Evolutionary conservation across 2,888 invertebrate genomes (phyloP), one percentile per base, ranked within the genome.

Genomic region (Rhopalosiphum nymphaeae): DNA sequence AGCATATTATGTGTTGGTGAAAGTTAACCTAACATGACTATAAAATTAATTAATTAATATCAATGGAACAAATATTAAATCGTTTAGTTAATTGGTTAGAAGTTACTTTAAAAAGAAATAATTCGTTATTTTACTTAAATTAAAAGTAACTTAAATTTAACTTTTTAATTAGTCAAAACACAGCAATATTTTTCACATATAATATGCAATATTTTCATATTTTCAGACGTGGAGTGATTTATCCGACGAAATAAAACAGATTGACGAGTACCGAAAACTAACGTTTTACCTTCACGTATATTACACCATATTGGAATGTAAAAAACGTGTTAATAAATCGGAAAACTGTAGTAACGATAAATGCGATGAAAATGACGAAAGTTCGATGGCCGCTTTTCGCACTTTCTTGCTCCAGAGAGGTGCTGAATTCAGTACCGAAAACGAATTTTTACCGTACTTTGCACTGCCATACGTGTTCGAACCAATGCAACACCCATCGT

Each of bases 381-480:
- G 93, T 53, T 90, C 95, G 56, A 96, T 96, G 96, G 95, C 95
- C 53, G 95, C 95, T 94, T 95, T 96, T 88, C 95, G 96, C 89
- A 95, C 95, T 49, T 96, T 96, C 95, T 95, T 96, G 57, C 96
- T 95, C 89, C 96, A 96, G n/a, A 95, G 95, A 94, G 96, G 96
- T 49, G 96, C 96, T 44, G 95, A 96, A 85, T 95, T 97, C 89
- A 96, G 96, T 94, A 96, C 96, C 94, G 96, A 96, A 67, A 96
- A 96, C 85, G 96, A 97, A 94, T 96, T 97, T 95, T 95, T 96
- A 86, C 96, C 96, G 7, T 96, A 96, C 95, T 97, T 96, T 95
- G 97, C 97, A 56, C 95, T 97, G 46, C 97, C 97, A 0, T 97
- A 96, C 95, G 96, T 97, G n/a, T 96, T 96, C 56, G 96, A 96